Base-by-base conservation (phyloP, 2,113 vertebrate genomes). In the Brachyistius frenatus region DNA sequence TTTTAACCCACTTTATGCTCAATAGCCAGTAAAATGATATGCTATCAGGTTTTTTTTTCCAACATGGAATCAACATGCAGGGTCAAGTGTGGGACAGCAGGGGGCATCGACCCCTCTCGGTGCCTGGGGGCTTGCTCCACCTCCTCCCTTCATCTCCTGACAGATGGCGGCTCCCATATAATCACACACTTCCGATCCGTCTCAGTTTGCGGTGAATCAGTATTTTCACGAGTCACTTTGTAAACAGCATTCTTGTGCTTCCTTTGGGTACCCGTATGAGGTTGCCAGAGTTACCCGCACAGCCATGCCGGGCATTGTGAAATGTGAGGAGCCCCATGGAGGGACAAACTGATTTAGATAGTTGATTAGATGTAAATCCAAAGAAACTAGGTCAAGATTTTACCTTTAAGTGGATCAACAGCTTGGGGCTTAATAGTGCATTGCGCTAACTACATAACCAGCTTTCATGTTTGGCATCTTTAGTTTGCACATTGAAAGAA, bases 391-490 rank as follows among this genome's bases (percentile, higher is more conserved):
- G 91, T 90, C 91, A 88, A 90, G 79, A 89, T 85, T 85, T 91
- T 75, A 87, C 69, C 86, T 89, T 89, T 89, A 91, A 92, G 86
- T 83, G 80, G 88, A 90, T 92, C 79, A 92, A 86, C 78, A 88
- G 83, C 77, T 88, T 87, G 84, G 71, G 79, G 86, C 84, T 89
- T 88, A 91, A 71, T 50, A 74, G 68, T 35, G 44, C 52, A 73
- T 49, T 61, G 60, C 47, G 41, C 79, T 41, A 78, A 86, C 73
- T 83, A 84, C 33, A 65, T 69, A 68, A 76, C 39, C 63, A 73
- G 80, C 73, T 77, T 73, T 88, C 39, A 71, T 60, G 74, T 78
- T 80, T 84, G 65, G 79, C 78, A 85, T 80, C 70, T 81, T 78
- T 68, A 64, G 36, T 75, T 69, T 70, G n/a, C 73, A 68, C 53